phyloP scores from a whole-genome alignment of 2,113 vertebrate genomes.

The Corapipo altera region DNA sequence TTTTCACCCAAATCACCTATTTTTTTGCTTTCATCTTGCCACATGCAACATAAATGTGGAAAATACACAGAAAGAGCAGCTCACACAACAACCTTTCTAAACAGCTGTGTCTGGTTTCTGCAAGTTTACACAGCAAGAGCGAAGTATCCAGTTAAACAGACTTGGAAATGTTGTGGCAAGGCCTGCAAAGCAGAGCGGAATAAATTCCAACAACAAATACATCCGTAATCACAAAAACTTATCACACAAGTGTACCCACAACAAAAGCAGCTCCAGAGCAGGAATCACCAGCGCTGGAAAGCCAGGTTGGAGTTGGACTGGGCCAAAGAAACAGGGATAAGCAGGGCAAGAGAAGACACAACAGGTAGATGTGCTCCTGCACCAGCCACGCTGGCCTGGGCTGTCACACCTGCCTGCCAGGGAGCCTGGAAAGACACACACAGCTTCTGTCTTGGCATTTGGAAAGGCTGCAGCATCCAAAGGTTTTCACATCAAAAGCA shows the following conservation, averaged over 20 bases:
- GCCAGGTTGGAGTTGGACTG: accelerated
- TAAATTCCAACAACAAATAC: background rate
- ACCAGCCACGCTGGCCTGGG: accelerated
- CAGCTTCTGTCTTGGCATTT: background rate
- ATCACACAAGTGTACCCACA: background rate
- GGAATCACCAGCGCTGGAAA: background rate
- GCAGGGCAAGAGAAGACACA: background rate
- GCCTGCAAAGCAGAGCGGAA: background rate
- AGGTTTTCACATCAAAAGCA: background rate
- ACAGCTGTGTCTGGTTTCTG: background rate
- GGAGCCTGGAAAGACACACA: background rate
- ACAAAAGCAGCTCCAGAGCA: background rate
- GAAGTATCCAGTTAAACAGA: background rate
- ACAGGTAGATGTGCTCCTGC: background rate
- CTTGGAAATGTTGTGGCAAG: background rate
- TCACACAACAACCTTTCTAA: background rate
- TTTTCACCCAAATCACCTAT: background rate
- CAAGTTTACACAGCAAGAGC: background rate
- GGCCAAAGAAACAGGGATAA: background rate
- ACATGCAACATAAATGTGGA: background rate
- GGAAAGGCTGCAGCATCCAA: background rate
- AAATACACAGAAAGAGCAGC: background rate
- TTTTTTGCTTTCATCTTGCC: background rate
- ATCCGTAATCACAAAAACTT: background rate
- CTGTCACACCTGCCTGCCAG: background rate